Conservation (phyloP, 2,888 invertebrate genomes). For the Nomada fucata region DNA sequence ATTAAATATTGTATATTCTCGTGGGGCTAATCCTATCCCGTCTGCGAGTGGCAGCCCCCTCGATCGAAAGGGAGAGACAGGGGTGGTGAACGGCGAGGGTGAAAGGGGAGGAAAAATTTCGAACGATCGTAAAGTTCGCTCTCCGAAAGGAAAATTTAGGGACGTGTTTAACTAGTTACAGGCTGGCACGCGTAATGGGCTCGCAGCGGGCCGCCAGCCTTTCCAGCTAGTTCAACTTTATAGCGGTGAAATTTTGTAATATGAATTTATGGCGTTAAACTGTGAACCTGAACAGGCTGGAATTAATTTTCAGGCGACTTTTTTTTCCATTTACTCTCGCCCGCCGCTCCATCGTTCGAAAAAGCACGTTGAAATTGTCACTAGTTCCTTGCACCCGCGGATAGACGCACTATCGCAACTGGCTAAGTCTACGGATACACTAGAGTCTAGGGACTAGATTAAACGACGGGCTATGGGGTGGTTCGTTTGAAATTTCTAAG, state of each 20-base stretch:
- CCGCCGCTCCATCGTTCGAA: neutral
- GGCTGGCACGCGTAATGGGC: conserved; percentile 41
- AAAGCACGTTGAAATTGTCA: neutral
- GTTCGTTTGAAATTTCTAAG: neutral
- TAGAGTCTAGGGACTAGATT: neutral
- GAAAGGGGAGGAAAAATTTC: conserved; percentile 25
- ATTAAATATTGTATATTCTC: conserved; percentile 77
- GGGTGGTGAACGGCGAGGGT: too few relatives aligned
- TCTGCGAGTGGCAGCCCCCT: conserved; percentile 30
- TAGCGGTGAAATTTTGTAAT: conserved; percentile 25
- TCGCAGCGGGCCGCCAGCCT: conserved; percentile 19
- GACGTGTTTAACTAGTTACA: conserved; percentile 53
- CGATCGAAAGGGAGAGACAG: neutral
- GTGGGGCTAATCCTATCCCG: conserved; percentile 68
- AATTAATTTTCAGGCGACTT: neutral
- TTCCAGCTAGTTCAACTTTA: conserved; percentile 22
- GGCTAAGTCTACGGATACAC: neutral
- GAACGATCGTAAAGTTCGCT: conserved; percentile 50
- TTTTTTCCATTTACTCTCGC: neutral
- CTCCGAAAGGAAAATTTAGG: conserved; percentile 50
- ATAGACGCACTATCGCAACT: neutral
- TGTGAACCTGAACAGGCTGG: too few relatives aligned
- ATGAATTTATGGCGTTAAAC: conserved; percentile 26
- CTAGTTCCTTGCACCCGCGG: too few relatives aligned
- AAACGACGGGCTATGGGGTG: neutral